Conservation (phyloP, 2,797 vertebrate genomes). For the Periophthalmus magnuspinnatus region DNA sequence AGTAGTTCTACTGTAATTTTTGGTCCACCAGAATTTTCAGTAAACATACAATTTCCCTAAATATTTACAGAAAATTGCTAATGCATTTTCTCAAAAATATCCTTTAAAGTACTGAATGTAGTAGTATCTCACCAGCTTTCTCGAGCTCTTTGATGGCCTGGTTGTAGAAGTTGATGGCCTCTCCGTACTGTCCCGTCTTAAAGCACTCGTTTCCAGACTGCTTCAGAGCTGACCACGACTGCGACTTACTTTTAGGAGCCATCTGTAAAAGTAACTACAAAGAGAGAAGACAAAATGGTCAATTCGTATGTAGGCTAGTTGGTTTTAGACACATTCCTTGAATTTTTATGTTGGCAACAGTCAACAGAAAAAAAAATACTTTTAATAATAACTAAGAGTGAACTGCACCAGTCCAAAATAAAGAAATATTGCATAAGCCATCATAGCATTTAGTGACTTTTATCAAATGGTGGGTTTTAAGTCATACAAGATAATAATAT, state of each 20-base stretch:
- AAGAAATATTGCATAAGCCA: no score
- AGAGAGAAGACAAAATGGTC: not conserved
- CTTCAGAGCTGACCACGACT: slow-evolving; percentile 78
- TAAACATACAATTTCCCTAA: not conserved
- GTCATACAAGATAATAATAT: no score
- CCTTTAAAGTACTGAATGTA: not conserved
- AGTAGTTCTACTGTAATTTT: no score
- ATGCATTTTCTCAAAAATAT: not conserved
- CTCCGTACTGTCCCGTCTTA: slow-evolving; percentile 87
- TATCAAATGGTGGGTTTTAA: no score
- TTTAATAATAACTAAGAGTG: no score
- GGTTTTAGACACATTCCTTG: not conserved
- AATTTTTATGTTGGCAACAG: no score
- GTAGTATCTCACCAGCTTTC: slow-evolving; percentile 71
- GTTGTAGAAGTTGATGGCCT: slow-evolving; percentile 81
- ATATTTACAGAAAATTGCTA: not conserved
- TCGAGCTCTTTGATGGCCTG: slow-evolving; percentile 82
- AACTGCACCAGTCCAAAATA: no score
- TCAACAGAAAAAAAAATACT: not conserved
- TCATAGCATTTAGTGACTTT: no score
- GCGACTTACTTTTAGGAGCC: slow-evolving; percentile 74
- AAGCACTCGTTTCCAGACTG: slow-evolving; percentile 86
- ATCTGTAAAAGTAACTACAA: slow-evolving; percentile 45
- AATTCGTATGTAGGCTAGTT: not conserved
- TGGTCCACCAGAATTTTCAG: not conserved